Evolutionary conservation across 2,797 vertebrate species (phyloP).

Genomic region (Echeneis naucrates): DNA sequence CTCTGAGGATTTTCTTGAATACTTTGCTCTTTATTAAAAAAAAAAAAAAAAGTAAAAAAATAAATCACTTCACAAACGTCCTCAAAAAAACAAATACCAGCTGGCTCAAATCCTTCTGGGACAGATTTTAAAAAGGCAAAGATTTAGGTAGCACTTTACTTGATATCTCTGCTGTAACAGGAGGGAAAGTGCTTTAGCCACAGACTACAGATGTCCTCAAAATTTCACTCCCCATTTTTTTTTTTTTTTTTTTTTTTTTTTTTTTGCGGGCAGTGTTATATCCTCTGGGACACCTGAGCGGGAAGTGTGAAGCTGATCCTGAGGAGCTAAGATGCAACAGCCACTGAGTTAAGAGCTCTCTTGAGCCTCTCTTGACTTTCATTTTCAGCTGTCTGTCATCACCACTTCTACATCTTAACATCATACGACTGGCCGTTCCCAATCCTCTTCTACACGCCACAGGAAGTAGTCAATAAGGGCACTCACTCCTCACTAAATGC

Average conservation of each 20-base stretch:
- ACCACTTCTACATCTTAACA: conserved; percentile 47
- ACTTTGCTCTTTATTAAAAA: conserved; percentile 45
- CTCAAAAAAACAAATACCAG: conserved; percentile 34
- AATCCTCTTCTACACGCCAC: conserved; percentile 25
- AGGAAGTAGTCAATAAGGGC: conserved; percentile 41
- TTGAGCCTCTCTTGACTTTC: conserved; percentile 46
- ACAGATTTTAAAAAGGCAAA: conserved; percentile 24
- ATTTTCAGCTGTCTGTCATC: conserved; percentile 51
- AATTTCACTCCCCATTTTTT: conserved; percentile 20
- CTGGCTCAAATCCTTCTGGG: conserved; percentile 32
- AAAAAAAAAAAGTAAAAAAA: conserved; percentile 39
- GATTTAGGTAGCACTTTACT: conserved; percentile 23
- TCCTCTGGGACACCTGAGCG: conserved; percentile 27
- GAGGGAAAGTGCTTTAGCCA: conserved; percentile 25
- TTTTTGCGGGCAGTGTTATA: conserved; percentile 30
- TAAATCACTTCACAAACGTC: conserved; percentile 41
- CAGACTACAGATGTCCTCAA: background rate
- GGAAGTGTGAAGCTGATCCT: conserved; percentile 40
- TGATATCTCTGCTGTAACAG: conserved; percentile 26
- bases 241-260: no score
- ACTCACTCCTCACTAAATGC: conserved; percentile 60
- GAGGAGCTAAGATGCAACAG: conserved; percentile 23
- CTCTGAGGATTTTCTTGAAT: conserved; percentile 32
- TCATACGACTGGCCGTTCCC: conserved; percentile 34
- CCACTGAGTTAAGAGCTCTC: conserved; percentile 49